A percentile compares a stretch with the other conserved stretches of the same genome.
These are phyloP conservation scores for Cyclina sinensis DNA, from an alignment of 1,140 invertebrate species.

Conservation along the genomic window DNA sequence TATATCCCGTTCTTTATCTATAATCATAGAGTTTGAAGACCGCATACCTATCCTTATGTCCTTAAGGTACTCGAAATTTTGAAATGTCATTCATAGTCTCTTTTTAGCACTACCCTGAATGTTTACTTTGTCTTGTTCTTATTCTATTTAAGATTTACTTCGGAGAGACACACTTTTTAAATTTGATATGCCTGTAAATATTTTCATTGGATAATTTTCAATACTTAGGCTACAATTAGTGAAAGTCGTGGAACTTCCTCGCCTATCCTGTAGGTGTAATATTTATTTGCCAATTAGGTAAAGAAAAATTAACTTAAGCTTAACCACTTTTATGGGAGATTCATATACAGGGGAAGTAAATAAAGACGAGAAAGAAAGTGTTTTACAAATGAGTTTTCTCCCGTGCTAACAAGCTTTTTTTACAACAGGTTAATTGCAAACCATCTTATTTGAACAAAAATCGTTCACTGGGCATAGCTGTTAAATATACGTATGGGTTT, in stretches of 20 bases:
- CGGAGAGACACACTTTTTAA: slow-evolving; percentile 2
- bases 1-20: slow-evolving; percentile 27
- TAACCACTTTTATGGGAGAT: too few species aligned
- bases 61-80: neutral
- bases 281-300: neutral
- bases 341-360: neutral
- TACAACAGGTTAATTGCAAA: slow-evolving; percentile 20
- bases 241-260: neutral
- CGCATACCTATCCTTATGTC: slow-evolving; percentile 16
- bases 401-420: neutral
- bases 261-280: neutral
- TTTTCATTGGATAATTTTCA: slow-evolving; percentile 49
- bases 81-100: neutral
- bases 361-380: neutral
- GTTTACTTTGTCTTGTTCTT: slow-evolving; percentile 31
- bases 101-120: neutral
- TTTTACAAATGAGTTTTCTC: slow-evolving; percentile 22
- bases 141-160: neutral
- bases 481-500: neutral
- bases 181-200: slow-evolving; percentile 45
- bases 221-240: slow-evolving; percentile 18
- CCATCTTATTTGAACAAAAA: slow-evolving; percentile 19
- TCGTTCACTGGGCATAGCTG: neutral
- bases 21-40: neutral
- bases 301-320: neutral